These are phyloP conservation scores for Helicoverpa assulta DNA, from an alignment of 2,888 invertebrate species.

Conservation along the genomic window DNA sequence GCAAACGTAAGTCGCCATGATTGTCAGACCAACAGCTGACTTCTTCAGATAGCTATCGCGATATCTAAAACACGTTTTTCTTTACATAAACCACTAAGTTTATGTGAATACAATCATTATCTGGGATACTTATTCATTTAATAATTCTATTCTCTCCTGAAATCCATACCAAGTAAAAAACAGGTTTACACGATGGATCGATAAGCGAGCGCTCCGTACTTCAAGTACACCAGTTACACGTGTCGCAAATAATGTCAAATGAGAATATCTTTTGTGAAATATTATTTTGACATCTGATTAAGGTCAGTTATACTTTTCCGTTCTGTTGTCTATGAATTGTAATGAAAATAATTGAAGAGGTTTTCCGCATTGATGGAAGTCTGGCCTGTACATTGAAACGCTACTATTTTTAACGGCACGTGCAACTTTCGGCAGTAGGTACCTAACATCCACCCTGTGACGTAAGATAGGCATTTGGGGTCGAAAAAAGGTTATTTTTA, in stretches of 20 bases:
- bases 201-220: neutral
- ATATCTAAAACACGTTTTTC: no score
- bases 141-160: no score
- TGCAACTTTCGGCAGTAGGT: constrained; percentile 11
- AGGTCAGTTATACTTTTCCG: neutral
- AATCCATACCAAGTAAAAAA: no score
- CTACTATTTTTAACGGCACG: constrained; percentile 28
- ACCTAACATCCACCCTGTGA: constrained; percentile 3
- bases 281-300: neutral
- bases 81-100: no score
- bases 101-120: no score
- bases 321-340: neutral
- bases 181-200: no score
- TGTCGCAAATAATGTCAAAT: neutral
- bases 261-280: neutral
- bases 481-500: constrained; percentile 7
- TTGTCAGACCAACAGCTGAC: no score
- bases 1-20: no score
- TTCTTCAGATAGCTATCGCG: no score
- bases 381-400: neutral
- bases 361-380: neutral
- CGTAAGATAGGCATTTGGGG: neutral
- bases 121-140: no score
- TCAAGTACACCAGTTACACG: neutral
- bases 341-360: constrained; percentile 16